These are phyloP conservation scores for Hemicordylus capensis DNA, from an alignment of 2,113 vertebrate genomes.

Conservation along the genomic window DNA sequence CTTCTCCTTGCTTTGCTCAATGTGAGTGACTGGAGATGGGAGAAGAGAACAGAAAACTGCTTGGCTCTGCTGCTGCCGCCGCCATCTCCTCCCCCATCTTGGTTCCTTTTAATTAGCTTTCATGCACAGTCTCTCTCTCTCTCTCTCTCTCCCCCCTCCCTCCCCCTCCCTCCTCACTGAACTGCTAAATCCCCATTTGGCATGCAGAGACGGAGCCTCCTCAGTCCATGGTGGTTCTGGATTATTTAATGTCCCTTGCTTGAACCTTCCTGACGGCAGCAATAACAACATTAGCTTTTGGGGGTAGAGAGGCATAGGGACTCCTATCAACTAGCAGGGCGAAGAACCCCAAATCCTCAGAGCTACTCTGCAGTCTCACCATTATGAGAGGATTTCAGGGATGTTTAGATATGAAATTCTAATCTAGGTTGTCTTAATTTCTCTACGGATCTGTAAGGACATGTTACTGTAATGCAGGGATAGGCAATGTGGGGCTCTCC, in stretches of 20 bases:
- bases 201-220: neutral
- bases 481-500: too few species aligned
- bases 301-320: fast-evolving
- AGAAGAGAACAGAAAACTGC: neutral
- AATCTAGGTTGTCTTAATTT: neutral
- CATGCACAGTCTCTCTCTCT: neutral
- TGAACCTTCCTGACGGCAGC: neutral
- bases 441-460: neutral
- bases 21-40: neutral
- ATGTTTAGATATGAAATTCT: neutral
- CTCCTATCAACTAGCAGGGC: neutral
- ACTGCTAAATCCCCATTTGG: fast-evolving
- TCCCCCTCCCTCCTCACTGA: neutral
- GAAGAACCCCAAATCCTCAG: neutral
- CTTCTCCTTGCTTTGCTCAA: neutral
- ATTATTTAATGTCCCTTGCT: neutral
- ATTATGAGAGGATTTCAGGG: too few species aligned
- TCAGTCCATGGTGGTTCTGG: neutral
- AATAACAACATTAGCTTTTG: fast-evolving
- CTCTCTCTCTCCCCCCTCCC: too few species aligned
- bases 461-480: neutral
- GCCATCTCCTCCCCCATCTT: neutral
- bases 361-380: neutral
- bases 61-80: too few species aligned
- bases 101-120: neutral